Conservation (phyloP, 2,113 vertebrate species). For the Oceanodroma tethys region DNA sequence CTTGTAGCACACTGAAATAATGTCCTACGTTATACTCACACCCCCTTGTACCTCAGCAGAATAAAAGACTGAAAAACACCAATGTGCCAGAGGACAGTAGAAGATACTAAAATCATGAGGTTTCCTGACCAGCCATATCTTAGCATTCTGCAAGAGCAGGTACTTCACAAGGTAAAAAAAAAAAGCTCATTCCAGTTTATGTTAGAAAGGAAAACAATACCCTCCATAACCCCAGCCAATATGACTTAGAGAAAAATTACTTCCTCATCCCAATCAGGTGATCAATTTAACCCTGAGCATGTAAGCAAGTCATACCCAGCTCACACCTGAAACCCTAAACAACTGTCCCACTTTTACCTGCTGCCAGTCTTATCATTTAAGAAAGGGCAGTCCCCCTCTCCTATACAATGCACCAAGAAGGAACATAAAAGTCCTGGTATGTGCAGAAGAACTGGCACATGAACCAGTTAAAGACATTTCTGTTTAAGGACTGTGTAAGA, state of each 20-base stretch:
- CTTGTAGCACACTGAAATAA: not conserved
- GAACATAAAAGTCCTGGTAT: not conserved
- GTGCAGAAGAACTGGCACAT: not conserved
- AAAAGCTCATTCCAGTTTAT: not conserved
- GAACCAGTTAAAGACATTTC: not conserved
- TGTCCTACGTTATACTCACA: not conserved
- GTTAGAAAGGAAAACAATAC: not conserved
- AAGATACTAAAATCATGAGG: not conserved
- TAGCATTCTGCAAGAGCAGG: not conserved
- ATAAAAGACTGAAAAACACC: not conserved
- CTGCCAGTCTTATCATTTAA: not conserved
- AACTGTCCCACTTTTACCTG: not conserved
- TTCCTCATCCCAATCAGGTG: not conserved
- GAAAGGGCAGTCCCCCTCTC: not conserved
- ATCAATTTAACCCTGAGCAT: not conserved
- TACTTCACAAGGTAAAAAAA: not conserved
- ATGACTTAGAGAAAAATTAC: not conserved
- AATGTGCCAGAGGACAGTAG: not conserved
- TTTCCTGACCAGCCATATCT: not conserved
- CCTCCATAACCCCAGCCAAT: not conserved
- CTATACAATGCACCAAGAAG: not conserved
- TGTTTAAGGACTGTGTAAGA: not conserved
- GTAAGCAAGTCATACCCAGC: not conserved
- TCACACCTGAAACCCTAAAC: not conserved
- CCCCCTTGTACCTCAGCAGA: not conserved